Conservation (phyloP, 2,797 vertebrate genomes). For the Coregonus ussuriensis region DNA sequence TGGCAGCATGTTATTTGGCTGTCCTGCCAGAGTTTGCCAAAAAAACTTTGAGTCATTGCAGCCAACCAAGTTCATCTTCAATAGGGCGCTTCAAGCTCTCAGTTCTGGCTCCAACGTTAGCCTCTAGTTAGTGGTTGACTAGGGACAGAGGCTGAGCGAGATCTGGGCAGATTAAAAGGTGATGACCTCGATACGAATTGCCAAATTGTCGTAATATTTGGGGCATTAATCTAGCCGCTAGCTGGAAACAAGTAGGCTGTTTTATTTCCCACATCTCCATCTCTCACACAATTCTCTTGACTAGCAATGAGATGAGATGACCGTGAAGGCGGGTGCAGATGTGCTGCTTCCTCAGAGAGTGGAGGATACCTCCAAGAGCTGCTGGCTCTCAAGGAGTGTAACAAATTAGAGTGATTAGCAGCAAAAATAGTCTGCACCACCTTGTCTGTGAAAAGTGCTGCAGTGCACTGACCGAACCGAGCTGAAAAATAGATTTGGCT, state of each 20-base stretch:
- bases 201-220: conserved; percentile 38
- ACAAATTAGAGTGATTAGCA: conserved; percentile 44
- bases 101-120: not conserved
- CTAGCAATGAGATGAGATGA: not conserved
- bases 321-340: not conserved
- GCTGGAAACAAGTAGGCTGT: conserved; percentile 26
- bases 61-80: not conserved
- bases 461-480: conserved; percentile 30
- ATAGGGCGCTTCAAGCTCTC: not conserved
- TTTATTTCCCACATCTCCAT: conserved; percentile 24
- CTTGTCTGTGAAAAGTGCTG: conserved; percentile 6
- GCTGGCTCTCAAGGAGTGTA: conserved; percentile 34
- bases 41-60: not conserved
- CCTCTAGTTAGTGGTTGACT: not conserved
- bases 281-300: not conserved
- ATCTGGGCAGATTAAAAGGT: conserved; percentile 26
- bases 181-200: conserved; percentile 16
- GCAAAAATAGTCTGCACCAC: conserved; percentile 35
- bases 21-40: not conserved
- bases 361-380: conserved; percentile 19
- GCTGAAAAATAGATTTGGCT: conserved; percentile 2
- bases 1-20: no score
- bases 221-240: conserved; percentile 36
- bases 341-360: not conserved
- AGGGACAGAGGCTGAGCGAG: not conserved